Evolutionary conservation across 1,140 invertebrate species (phyloP).

Genomic region (Spodoptera frugiperda): DNA sequence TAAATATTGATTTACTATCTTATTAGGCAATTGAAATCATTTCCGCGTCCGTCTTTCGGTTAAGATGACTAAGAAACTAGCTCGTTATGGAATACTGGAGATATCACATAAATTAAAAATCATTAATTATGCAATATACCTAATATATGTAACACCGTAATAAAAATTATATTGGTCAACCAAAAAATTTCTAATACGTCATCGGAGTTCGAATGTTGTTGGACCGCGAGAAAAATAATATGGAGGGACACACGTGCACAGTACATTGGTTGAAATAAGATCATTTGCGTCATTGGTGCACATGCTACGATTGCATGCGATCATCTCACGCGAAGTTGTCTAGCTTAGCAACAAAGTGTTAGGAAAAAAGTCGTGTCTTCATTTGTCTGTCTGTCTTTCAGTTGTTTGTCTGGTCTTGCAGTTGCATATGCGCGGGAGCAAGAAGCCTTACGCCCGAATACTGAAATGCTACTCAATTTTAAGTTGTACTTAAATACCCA

Average conservation of each 20-base stretch:
- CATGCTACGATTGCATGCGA: constrained; percentile 41
- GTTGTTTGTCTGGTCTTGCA: too few relatives aligned
- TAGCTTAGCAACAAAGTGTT: not conserved
- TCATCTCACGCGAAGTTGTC: constrained; percentile 34
- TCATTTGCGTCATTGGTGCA: constrained; percentile 44
- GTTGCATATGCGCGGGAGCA: too few relatives aligned
- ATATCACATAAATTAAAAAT: not conserved
- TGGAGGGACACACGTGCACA: constrained; percentile 15
- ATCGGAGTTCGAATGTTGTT: not conserved
- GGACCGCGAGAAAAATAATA: constrained; percentile 30
- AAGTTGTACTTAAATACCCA: too few relatives aligned
- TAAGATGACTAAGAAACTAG: not conserved
- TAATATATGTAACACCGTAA: not conserved
- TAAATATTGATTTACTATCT: too few relatives aligned
- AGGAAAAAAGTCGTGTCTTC: too few relatives aligned
- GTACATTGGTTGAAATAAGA: constrained; percentile 36
- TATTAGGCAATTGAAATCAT: not conserved
- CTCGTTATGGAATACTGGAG: not conserved
- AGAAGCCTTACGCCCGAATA: too few relatives aligned
- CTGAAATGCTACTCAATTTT: too few relatives aligned
- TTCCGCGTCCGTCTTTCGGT: not conserved
- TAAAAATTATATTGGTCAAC: not conserved
- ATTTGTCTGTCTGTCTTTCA: too few relatives aligned
- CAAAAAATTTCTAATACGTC: not conserved
- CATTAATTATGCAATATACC: too few relatives aligned